Evolutionary conservation across 2,113 vertebrate genomes (phyloP).

Genomic region (Syrrhaptes paradoxus): DNA sequence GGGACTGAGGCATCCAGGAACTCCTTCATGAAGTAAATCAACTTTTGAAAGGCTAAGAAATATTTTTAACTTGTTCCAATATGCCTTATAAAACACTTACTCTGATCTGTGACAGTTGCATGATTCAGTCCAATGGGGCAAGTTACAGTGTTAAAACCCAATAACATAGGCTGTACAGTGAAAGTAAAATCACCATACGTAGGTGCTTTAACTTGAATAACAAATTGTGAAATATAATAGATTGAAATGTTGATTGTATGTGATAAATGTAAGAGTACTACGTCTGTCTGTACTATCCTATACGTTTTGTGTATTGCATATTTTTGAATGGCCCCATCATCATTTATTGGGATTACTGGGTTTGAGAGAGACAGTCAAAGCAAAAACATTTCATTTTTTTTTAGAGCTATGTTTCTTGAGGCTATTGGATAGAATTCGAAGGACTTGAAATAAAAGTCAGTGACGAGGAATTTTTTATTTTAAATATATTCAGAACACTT

Average conservation of each 20-base stretch:
- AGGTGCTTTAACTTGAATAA: conserved; percentile 84
- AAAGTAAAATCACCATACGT: conserved; percentile 80
- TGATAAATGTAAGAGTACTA: conserved; percentile 85
- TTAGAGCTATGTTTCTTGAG: conserved; percentile 52
- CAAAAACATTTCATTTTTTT: conserved; percentile 74
- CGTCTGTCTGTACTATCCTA: conserved; percentile 81
- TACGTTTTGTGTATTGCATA: conserved; percentile 82
- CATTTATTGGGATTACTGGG: conserved; percentile 68
- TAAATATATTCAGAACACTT: not conserved
- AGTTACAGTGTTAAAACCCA: conserved; percentile 81
- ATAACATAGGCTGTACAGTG: conserved; percentile 83
- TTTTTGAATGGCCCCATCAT: conserved; percentile 76
- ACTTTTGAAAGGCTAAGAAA: conserved; percentile 83
- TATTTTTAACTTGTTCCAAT: conserved; percentile 95
- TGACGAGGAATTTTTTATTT: not conserved
- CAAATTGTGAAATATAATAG: conserved; percentile 82
- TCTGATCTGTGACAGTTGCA: conserved; percentile 90
- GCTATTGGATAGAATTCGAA: conserved; percentile 47
- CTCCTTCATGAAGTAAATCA: conserved; percentile 83
- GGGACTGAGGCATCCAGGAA: conserved; percentile 86
- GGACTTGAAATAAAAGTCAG: not conserved
- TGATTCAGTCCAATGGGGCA: conserved; percentile 82
- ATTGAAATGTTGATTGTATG: conserved; percentile 83
- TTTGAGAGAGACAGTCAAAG: conserved; percentile 86
- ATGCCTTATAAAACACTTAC: conserved; percentile 96